Evolutionary conservation across 2,888 invertebrate genomes (phyloP), one percentile per base, ranked within the genome.

Genomic region (Harpalus rufipes): DNA sequence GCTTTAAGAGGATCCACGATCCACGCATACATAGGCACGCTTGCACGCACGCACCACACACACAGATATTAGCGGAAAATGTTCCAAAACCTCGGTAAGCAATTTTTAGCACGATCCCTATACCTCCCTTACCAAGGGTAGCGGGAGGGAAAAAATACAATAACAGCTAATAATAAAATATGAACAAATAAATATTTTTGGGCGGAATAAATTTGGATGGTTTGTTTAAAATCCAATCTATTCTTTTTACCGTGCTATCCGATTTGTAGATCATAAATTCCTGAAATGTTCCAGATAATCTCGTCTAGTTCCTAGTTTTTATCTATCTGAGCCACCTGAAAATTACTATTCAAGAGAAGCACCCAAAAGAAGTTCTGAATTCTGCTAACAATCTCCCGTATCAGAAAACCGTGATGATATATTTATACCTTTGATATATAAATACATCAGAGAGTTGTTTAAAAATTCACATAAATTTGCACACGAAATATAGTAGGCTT

Each of bases 391-490:
- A n/a, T n/a, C 68, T 21, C 39, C 32, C 12, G 25, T 32, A 68
- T 32, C 68, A 32, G 68, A 39, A 68, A 39, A n/a, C 32, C 72
- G 44, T 74, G 44, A 74, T 74, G 72, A 74, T 74, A 74, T 74
- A 74, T 74, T 44, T 74, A 44, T 74, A 44, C 10, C 44, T 44
- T 74, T 74, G 72, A 74, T 74, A 44, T 74, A 74, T 74, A 74
- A 74, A 74, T 74, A 74, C 72, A 74, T 74, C 72, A 74, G 72
- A 14, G 21, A 41, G 41, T 16, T 18, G 10, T 14, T 74, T 74
- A 74, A 74, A 74, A 74, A 74, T 74, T 74, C 72, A 74, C 72
- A 74, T 74, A 74, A 74, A 74, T 74, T 74, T 74, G 72, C 72
- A 74, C 72, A 74, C 72, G 16, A 74, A 74, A 74, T 74, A 74